phyloP scores from a whole-genome alignment of 2,888 invertebrate species.

The Drosophila algonquin region DNA sequence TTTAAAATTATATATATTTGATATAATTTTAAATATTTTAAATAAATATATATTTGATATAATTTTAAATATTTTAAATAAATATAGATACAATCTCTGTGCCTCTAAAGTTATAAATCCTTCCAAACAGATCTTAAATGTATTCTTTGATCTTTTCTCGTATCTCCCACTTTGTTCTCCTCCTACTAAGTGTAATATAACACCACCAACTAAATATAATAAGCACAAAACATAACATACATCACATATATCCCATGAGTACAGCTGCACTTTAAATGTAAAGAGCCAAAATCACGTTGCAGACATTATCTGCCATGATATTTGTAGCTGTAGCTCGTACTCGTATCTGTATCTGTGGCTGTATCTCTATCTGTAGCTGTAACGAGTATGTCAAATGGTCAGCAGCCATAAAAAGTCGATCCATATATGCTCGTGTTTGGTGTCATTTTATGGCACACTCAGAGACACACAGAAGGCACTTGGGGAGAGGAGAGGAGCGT shows the following conservation, averaged over 20 bases:
- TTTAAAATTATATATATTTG: too few relatives aligned
- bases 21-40: too few relatives aligned
- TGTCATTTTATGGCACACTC: slow-evolving; percentile 58
- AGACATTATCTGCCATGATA: slow-evolving; percentile 30
- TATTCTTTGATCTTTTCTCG: too few relatives aligned
- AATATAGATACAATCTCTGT: too few relatives aligned
- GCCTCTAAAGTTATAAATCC: too few relatives aligned
- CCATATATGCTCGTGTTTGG: slow-evolving; percentile 51
- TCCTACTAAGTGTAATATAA: too few relatives aligned
- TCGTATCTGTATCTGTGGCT: slow-evolving; percentile 9
- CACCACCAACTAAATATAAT: background rate
- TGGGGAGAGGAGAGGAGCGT: slow-evolving; percentile 40
- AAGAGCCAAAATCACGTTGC: slow-evolving; percentile 26
- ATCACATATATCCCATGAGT: background rate
- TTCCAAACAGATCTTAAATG: too few relatives aligned
- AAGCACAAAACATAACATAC: background rate
- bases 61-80: too few relatives aligned
- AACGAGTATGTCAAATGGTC: slow-evolving; percentile 51
- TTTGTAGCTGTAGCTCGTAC: slow-evolving; percentile 5
- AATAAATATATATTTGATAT: too few relatives aligned
- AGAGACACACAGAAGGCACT: slow-evolving; percentile 29
- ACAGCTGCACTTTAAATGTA: slow-evolving; percentile 24
- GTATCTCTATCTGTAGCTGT: slow-evolving; percentile 32
- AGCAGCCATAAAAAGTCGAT: slow-evolving; percentile 57
- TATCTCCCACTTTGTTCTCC: too few relatives aligned